Conservation (phyloP, 2,888 invertebrate genomes). For the Apodemia mormo region DNA sequence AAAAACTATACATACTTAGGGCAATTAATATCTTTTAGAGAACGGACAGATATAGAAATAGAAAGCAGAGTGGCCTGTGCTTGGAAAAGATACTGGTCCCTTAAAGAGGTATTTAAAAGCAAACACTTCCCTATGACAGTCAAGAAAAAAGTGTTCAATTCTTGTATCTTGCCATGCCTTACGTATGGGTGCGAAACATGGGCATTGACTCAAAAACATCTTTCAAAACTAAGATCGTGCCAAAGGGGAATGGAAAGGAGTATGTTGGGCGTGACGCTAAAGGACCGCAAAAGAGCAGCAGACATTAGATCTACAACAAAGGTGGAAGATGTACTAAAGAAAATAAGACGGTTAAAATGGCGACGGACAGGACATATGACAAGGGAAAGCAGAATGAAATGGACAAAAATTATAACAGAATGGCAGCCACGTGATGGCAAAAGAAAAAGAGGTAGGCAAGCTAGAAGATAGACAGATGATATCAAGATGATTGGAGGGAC, state of each 20-base stretch:
- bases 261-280: background rate
- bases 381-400: background rate
- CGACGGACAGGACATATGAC: background rate
- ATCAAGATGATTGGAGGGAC: too few species aligned
- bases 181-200: background rate
- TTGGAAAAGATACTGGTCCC: background rate
- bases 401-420: slow-evolving; percentile 8
- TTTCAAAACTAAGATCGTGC: too few species aligned
- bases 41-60: background rate
- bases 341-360: background rate
- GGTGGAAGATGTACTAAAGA: background rate
- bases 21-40: background rate
- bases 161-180: background rate
- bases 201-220: background rate
- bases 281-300: background rate
- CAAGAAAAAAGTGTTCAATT: background rate
- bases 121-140: background rate
- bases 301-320: background rate
- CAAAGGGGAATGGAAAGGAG: background rate
- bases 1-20: background rate
- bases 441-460: background rate
- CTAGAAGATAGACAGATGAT: background rate
- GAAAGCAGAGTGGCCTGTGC: background rate
- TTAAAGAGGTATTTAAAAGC: background rate
- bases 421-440: background rate